Evolutionary conservation across 2,113 vertebrate genomes (phyloP).

Genomic region (Actenoides hombroni): DNA sequence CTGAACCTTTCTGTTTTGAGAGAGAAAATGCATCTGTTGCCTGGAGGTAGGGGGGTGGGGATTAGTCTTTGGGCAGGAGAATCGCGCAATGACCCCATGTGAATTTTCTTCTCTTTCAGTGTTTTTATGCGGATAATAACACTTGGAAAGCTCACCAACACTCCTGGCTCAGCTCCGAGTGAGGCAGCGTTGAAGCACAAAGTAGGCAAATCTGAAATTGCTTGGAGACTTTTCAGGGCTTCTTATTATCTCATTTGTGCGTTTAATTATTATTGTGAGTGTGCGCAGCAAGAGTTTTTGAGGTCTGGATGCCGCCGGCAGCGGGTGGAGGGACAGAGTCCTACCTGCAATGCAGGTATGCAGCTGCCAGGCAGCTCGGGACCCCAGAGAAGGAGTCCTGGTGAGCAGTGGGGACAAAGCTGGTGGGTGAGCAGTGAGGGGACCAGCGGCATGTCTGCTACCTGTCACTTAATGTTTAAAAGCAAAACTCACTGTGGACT

Average conservation of each 20-base stretch:
- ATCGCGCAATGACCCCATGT: neutral
- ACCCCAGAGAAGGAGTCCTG: neutral
- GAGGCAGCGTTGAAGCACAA: neutral
- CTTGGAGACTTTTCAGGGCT: slow-evolving; percentile 29
- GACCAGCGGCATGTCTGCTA: neutral
- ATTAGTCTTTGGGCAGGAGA: neutral
- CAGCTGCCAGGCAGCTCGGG: no score
- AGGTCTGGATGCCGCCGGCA: neutral
- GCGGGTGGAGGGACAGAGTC: neutral
- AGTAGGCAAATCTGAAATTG: neutral
- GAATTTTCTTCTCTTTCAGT: neutral
- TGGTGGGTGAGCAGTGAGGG: neutral
- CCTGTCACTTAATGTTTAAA: rapidly evolving
- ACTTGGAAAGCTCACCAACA: neutral
- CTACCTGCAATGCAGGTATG: neutral
- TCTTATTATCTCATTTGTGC: neutral
- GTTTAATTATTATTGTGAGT: neutral
- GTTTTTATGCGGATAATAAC: neutral
- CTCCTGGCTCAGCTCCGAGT: neutral
- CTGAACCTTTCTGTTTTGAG: neutral
- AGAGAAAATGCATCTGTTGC: neutral
- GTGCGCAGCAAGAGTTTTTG: neutral
- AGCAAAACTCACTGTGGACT: neutral
- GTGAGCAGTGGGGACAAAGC: neutral
- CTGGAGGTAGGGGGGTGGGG: no score